Conservation (phyloP, 2,113 vertebrate species). For the Daubentonia madagascariensis region DNA sequence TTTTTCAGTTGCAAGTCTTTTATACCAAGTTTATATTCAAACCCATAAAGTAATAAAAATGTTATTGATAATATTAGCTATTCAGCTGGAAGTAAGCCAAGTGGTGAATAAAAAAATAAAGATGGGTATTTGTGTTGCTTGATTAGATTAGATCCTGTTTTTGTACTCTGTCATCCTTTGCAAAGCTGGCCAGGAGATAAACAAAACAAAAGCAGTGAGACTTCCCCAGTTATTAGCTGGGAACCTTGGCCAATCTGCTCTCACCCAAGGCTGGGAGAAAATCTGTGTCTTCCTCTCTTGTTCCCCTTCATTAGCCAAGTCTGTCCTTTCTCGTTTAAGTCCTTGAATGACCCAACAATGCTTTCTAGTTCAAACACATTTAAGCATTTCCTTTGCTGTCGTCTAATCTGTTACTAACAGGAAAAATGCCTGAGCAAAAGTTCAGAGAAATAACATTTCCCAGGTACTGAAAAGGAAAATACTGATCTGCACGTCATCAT, state of each 20-base stretch:
- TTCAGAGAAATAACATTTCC: background rate
- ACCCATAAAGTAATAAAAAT: background rate
- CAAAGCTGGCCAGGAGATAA: background rate
- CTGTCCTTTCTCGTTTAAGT: background rate
- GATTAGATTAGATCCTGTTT: background rate
- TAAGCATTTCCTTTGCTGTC: background rate
- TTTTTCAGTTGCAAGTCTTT: background rate
- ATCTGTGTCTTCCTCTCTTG: background rate
- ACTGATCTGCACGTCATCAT: conserved; percentile 10
- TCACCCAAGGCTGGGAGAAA: background rate
- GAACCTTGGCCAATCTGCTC: background rate
- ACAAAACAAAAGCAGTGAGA: background rate
- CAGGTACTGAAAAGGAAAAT: background rate
- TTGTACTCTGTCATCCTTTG: background rate
- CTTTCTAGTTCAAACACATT: background rate
- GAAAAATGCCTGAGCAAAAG: background rate
- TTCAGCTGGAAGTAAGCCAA: background rate
- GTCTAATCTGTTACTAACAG: background rate
- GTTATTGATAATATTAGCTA: background rate
- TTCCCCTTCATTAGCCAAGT: background rate
- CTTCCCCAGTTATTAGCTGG: background rate
- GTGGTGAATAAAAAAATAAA: background rate
- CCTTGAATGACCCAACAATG: background rate
- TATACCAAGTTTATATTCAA: background rate
- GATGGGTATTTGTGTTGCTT: background rate